Evolutionary conservation across 2,113 vertebrate species (phyloP).

Genomic region (Rhinolophus sinicus): DNA sequence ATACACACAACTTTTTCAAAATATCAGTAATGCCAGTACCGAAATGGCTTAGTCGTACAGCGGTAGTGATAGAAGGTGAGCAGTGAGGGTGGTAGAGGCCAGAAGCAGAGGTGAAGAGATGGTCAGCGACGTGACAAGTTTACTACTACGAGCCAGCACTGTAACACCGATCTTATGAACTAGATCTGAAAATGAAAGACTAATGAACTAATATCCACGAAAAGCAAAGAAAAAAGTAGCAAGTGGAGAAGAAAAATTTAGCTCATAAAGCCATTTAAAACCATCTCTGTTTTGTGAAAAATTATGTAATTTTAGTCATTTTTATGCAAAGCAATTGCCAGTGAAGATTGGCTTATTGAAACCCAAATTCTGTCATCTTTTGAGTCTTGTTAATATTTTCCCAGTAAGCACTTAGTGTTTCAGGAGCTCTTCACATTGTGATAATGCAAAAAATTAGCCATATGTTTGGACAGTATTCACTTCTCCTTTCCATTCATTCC

Average conservation of each 20-base stretch:
- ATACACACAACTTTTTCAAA: not conserved
- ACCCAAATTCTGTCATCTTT: not conserved
- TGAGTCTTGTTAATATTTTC: not conserved
- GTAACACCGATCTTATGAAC: not conserved
- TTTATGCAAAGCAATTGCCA: not conserved
- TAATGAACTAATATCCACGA: not conserved
- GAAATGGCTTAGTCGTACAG: not conserved
- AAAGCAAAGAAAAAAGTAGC: not conserved
- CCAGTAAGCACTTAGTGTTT: not conserved
- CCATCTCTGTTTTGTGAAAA: not conserved
- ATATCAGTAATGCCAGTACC: no score
- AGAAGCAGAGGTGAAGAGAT: not conserved
- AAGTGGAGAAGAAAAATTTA: not conserved
- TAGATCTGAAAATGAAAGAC: not conserved
- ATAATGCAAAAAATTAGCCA: not conserved
- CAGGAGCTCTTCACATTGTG: not conserved
- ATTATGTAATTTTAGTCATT: not conserved
- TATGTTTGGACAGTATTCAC: not conserved
- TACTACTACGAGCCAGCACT: not conserved
- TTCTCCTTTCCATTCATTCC: not conserved
- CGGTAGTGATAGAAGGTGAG: no score
- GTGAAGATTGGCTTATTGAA: not conserved
- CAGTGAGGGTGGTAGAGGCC: accelerated
- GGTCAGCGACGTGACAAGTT: not conserved
- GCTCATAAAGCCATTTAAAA: not conserved